Evolutionary conservation across 2,797 vertebrate species (phyloP), one percentile per base, ranked within the genome.

Genomic region (Acanthurus tractus): DNA sequence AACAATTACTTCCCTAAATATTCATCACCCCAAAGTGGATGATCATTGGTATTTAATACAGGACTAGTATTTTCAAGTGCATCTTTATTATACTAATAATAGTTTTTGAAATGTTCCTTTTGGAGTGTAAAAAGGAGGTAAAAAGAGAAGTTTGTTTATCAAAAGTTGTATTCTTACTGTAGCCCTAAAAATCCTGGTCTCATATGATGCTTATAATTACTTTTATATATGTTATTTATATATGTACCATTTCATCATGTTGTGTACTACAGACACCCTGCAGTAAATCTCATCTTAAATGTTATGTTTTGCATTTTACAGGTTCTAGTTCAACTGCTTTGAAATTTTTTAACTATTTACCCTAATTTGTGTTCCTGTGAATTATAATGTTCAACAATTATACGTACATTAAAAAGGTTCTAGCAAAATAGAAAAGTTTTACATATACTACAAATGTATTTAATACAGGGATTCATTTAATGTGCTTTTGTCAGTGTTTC

Each of bases 1-100:
- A 99, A 99, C 97, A 99, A 99, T 99, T 98, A 99, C 98, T 99
- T 97, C 96, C 96, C 96, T 97, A 97, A 97, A 97, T 97, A 98
- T 96, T 96, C 97, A 97, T 96, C 95, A 96, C 95, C 96, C 96
- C 96, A 97, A 95, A 97, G 96, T 96, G 96, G 97, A 96, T 95
- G 95, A 96, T 96, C 95, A 94, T 95, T 96, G 95, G 94, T 95
- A 93, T 95, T 95, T 95, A 95, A 95, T 91, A 93, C 89, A 94
- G 89, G 93, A 94, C 94, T 93, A 93, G 94, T 93, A 96, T 94
- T 95, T 94, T 95, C 93, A 94, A 96, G 95, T 95, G 95, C 94
- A 95, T 95, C 94, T 95, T 95, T 96, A 96, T 95, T 95, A 96
- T 93, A 93, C 92, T 95, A 96, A 96, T 95, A 95, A 95, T 93